Conservation (phyloP, 2,888 invertebrate species). For the Ecliptopera silaceata region DNA sequence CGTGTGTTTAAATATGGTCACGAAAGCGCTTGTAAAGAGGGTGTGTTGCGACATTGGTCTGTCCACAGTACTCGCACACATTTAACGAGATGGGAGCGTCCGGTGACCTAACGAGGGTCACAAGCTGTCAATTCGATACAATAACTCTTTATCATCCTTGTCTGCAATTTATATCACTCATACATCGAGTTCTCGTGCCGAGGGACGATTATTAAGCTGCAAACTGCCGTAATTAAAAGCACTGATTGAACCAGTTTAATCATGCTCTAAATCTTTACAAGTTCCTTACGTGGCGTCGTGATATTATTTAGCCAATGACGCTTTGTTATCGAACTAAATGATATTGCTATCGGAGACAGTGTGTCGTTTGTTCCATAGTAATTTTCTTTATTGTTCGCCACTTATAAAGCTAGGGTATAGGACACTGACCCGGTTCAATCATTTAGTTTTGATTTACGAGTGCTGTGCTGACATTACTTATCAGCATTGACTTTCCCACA, state of each 20-base stretch:
- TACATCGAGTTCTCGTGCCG: constrained; percentile 36
- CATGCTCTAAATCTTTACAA: constrained; percentile 4
- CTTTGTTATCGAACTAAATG: constrained; percentile 38
- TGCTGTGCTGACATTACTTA: constrained; percentile 52
- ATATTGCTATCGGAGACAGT: constrained; percentile 47
- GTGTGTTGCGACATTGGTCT: constrained; percentile 43
- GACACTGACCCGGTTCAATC: constrained; percentile 65
- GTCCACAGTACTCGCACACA: constrained; percentile 43
- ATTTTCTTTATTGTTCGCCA: constrained; percentile 63
- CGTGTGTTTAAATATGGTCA: constrained; percentile 37
- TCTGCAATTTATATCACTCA: constrained; percentile 40
- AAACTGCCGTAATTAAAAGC: constrained; percentile 26
- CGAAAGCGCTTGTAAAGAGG: constrained; percentile 33
- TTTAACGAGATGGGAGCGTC: constrained; percentile 54
- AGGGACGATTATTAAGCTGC: constrained; percentile 29
- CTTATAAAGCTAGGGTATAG: constrained; percentile 62
- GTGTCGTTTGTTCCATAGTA: constrained; percentile 50
- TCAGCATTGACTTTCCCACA: constrained; percentile 38
- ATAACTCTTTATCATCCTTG: constrained; percentile 45
- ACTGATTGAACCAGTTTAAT: constrained; percentile 28
- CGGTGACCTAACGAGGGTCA: constrained; percentile 55
- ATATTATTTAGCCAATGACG: constrained; percentile 38
- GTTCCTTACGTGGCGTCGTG: constrained; percentile 14
- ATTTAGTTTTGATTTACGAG: constrained; percentile 56
- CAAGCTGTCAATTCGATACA: constrained; percentile 53